Evolutionary conservation across 2,113 vertebrate genomes (phyloP).

Genomic region (Donacobius atricapilla): DNA sequence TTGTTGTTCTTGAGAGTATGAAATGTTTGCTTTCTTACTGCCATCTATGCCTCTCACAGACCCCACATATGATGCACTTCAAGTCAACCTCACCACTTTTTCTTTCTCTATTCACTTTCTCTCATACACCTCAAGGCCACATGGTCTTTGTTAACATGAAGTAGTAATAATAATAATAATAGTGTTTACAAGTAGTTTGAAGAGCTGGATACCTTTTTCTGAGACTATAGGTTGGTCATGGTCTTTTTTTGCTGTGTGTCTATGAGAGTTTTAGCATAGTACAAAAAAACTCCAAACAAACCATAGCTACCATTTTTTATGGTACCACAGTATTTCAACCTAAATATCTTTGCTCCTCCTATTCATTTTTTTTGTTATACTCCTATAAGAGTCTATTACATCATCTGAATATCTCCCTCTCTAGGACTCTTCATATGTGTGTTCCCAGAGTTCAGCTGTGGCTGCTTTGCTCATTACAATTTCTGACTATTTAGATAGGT

Average conservation of each 20-base stretch:
- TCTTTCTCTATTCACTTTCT: neutral
- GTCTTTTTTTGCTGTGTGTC: neutral
- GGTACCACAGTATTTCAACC: neutral
- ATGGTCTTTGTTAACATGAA: neutral
- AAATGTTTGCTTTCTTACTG: neutral
- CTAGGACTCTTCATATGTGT: fast-evolving
- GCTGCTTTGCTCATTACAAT: neutral
- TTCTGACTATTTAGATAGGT: neutral
- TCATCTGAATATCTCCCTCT: neutral
- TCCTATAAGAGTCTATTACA: neutral
- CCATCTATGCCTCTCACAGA: neutral
- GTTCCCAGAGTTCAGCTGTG: neutral
- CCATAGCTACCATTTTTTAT: neutral
- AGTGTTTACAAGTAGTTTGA: neutral
- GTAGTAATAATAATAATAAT: neutral
- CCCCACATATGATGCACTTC: neutral
- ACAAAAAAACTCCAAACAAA: neutral
- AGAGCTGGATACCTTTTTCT: neutral
- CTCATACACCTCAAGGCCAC: fast-evolving
- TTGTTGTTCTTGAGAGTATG: neutral
- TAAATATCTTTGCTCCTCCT: neutral
- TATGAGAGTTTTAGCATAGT: neutral
- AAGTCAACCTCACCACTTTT: neutral
- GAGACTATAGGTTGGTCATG: neutral
- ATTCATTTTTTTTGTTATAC: neutral